Evolutionary conservation across 2,113 vertebrate species (phyloP).

Genomic region (Pholis gunnellus): DNA sequence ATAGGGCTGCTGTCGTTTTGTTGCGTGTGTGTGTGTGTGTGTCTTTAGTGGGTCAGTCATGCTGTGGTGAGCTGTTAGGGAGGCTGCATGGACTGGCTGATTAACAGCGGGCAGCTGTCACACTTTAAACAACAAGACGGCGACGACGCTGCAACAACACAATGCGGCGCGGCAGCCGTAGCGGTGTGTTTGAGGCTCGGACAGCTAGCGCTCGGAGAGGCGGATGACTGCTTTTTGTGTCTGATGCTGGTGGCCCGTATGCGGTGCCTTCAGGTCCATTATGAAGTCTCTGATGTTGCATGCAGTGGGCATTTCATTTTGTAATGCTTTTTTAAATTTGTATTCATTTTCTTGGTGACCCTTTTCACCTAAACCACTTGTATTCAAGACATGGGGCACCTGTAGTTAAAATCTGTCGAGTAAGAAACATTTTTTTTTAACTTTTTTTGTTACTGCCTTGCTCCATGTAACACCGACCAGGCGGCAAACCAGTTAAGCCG

Average conservation of each 20-base stretch:
- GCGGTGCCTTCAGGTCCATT: conserved; percentile 17
- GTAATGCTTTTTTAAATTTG: background rate
- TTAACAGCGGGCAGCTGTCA: conserved; percentile 78
- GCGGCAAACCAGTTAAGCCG: too few species aligned
- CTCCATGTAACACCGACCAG: too few species aligned
- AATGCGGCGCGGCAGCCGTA: conserved; percentile 22
- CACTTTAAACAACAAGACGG: conserved; percentile 73
- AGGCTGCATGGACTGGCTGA: conserved; percentile 71
- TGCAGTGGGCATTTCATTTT: background rate
- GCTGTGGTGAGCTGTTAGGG: conserved; percentile 73
- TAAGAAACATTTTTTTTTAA: background rate
- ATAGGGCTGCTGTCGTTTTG: conserved; percentile 67
- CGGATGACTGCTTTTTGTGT: background rate
- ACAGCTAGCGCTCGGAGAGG: background rate
- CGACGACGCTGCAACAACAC: conserved; percentile 5
- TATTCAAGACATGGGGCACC: too few species aligned
- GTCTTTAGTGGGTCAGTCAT: conserved; percentile 76
- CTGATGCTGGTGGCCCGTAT: background rate
- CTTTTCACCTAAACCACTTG: too few species aligned
- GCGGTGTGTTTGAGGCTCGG: background rate
- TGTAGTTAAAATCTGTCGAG: too few species aligned
- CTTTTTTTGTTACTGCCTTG: background rate
- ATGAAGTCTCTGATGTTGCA: background rate
- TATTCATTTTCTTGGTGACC: too few species aligned
- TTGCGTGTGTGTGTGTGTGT: conserved; percentile 19